These are phyloP conservation scores for Stegastes partitus DNA, from an alignment of 2,113 vertebrate genomes.

Conservation along the genomic window DNA sequence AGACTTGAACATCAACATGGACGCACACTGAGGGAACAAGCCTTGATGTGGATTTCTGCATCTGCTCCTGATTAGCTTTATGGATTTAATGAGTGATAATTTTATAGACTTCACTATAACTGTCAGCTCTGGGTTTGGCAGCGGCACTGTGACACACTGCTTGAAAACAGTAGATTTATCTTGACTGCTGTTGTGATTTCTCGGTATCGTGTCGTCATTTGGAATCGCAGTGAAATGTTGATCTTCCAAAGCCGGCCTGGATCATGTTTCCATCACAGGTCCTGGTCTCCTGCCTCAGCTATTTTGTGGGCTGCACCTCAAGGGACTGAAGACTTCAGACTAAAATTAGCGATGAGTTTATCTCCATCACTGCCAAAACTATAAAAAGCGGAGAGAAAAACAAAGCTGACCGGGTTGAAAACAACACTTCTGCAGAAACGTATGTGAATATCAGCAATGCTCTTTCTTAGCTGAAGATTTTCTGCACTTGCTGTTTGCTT, in stretches of 20 bases:
- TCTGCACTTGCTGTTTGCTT: slow-evolving; percentile 14
- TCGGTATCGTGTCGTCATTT: not conserved
- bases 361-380: not conserved
- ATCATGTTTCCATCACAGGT: not conserved
- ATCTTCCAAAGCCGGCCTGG: not conserved
- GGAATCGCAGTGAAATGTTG: no score
- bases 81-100: slow-evolving; percentile 7
- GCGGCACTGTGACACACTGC: not conserved
- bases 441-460: not conserved
- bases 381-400: not conserved
- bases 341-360: not conserved
- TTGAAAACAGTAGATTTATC: not conserved
- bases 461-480: not conserved
- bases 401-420: not conserved
- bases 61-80: slow-evolving; percentile 43
- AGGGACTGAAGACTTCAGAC: not conserved
- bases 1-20: not conserved
- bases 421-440: not conserved
- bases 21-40: slow-evolving; percentile 8
- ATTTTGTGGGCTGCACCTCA: not conserved
- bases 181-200: not conserved
- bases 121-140: not conserved
- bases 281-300: not conserved
- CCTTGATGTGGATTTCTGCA: slow-evolving; percentile 10
- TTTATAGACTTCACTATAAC: not conserved